phyloP scores from a whole-genome alignment of 1,140 invertebrate genomes.

The Drosophila parvula region DNA sequence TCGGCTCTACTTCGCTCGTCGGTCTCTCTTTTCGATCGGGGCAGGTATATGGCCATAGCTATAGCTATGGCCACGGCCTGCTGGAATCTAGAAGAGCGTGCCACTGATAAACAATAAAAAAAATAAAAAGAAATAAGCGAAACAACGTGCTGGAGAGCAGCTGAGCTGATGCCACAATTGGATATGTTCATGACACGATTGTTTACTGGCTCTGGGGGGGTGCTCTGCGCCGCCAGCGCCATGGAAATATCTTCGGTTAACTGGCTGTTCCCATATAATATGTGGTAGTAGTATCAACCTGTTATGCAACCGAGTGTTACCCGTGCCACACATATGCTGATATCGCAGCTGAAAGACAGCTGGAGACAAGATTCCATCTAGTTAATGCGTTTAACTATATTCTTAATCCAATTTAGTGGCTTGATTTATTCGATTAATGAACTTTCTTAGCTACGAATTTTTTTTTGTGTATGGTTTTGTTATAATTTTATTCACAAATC shows the following conservation, averaged over 20 bases:
- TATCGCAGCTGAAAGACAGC: slow-evolving; percentile 6
- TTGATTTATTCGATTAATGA: background rate
- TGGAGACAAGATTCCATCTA: slow-evolving; percentile 14
- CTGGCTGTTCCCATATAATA: slow-evolving; percentile 17
- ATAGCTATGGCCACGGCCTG: slow-evolving; percentile 20
- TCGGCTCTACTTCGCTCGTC: slow-evolving; percentile 11
- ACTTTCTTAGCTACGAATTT: background rate
- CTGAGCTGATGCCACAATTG: slow-evolving; percentile 63
- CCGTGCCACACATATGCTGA: slow-evolving; percentile 16
- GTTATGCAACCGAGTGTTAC: slow-evolving; percentile 30
- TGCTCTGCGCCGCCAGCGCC: slow-evolving; percentile 24
- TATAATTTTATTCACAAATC: background rate
- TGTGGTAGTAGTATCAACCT: slow-evolving; percentile 26
- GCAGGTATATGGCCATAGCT: slow-evolving; percentile 29
- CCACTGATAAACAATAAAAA: slow-evolving; percentile 60
- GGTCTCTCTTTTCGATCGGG: slow-evolving; percentile 12
- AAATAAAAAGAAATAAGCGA: slow-evolving; percentile 6
- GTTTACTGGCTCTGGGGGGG: slow-evolving; percentile 27
- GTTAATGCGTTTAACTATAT: background rate
- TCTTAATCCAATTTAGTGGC: background rate
- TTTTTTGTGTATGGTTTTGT: too few species aligned
- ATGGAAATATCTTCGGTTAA: slow-evolving; percentile 39
- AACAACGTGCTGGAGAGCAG: slow-evolving; percentile 75
- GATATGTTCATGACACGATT: slow-evolving; percentile 54
- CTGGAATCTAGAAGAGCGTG: slow-evolving; percentile 75